Evolutionary conservation across 2,888 invertebrate species (phyloP).

Genomic region (Vanessa cardui): DNA sequence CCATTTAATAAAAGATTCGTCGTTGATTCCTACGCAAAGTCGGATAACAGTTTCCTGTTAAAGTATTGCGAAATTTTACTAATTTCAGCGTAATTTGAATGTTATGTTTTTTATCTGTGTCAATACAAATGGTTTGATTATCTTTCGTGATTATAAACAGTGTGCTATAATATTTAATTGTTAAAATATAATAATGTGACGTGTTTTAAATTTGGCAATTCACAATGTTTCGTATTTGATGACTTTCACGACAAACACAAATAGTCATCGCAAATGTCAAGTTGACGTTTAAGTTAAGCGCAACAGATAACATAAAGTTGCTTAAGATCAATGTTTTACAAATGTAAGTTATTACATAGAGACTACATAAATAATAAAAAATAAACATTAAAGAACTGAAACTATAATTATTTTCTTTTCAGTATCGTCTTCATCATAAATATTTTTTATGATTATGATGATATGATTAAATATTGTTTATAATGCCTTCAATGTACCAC

Average conservation of each 20-base stretch:
- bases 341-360: too few species aligned
- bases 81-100: not conserved
- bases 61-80: conserved; percentile 24
- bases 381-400: too few species aligned
- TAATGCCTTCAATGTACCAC: too few species aligned
- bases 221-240: not conserved
- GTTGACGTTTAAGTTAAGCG: not conserved
- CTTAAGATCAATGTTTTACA: too few species aligned
- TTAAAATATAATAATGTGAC: not conserved
- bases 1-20: conserved; percentile 43
- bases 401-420: too few species aligned
- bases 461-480: too few species aligned
- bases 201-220: conserved; percentile 14
- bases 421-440: too few species aligned
- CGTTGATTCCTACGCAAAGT: conserved; percentile 1
- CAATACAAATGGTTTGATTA: not conserved
- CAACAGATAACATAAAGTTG: too few species aligned
- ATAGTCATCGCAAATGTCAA: not conserved
- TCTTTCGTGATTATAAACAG: not conserved
- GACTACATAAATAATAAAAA: too few species aligned
- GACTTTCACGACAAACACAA: not conserved
- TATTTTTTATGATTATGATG: too few species aligned
- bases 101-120: not conserved
- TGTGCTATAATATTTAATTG: not conserved
- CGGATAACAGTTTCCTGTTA: conserved; percentile 23